Percentiles rank a stretch among this genome's conserved stretches.
Evolutionary conservation across 2,113 vertebrate genomes (phyloP).

Genomic region (Aepyceros melampus): DNA sequence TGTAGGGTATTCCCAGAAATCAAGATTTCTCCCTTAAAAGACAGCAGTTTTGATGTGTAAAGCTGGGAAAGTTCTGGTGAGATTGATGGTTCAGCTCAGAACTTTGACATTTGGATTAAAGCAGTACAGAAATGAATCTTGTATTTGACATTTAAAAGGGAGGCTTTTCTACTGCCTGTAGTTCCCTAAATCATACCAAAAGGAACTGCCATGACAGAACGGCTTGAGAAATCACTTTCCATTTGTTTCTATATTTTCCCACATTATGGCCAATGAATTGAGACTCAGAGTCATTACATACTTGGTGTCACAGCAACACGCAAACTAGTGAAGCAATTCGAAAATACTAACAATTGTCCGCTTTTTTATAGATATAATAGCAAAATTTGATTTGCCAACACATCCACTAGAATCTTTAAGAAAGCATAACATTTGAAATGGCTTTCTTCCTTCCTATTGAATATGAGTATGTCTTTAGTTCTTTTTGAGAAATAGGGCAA

Average conservation of each 20-base stretch:
- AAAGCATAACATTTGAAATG: slow-evolving; percentile 49
- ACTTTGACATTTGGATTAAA: slow-evolving; percentile 83
- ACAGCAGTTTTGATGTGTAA: slow-evolving; percentile 67
- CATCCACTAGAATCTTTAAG: slow-evolving; percentile 28
- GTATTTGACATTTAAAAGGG: slow-evolving; percentile 83
- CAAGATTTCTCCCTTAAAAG: slow-evolving; percentile 42
- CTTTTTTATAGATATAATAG: slow-evolving; percentile 45
- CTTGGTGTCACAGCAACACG: slow-evolving; percentile 40
- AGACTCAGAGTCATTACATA: slow-evolving; percentile 68
- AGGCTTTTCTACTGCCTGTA: slow-evolving; percentile 77
- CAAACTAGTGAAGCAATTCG: slow-evolving; percentile 42
- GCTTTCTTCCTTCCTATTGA: background rate
- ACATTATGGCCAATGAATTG: slow-evolving; percentile 70
- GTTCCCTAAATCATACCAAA: slow-evolving; percentile 82
- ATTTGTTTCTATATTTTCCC: slow-evolving; percentile 74
- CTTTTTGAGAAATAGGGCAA: background rate
- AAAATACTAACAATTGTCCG: slow-evolving; percentile 50
- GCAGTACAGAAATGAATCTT: slow-evolving; percentile 81
- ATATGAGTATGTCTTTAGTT: background rate
- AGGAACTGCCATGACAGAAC: slow-evolving; percentile 71
- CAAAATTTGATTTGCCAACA: slow-evolving; percentile 38
- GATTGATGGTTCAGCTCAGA: slow-evolving; percentile 78
- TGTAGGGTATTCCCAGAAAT: background rate
- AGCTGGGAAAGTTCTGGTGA: slow-evolving; percentile 65
- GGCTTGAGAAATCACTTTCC: slow-evolving; percentile 75